Evolutionary conservation across 2,113 vertebrate genomes (phyloP), one percentile per base, ranked within the genome.

Genomic region (Podarcis muralis): DNA sequence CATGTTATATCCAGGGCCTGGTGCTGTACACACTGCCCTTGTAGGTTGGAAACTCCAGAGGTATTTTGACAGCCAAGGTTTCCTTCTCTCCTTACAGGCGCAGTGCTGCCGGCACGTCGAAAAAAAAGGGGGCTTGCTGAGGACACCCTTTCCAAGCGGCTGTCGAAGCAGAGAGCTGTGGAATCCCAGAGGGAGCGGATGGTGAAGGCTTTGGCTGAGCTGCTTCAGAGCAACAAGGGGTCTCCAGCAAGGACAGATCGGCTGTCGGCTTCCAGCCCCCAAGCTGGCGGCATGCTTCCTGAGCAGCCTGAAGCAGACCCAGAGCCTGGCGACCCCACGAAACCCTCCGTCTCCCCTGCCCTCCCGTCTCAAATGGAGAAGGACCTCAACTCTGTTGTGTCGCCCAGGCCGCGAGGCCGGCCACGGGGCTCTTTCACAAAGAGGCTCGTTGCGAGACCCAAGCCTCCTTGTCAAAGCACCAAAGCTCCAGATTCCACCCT

Each of bases 171-270:
- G 48, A 82, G 78, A 43, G 74, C 74, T 85, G 95, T 92, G 69
- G 95, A 96, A 92, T 93, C 95, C 69, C 94, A 95, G 84, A 93
- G 93, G 62, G 94, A 96, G 81, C 93, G 94, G 23, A 95, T 96
- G 95, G 95, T 96, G 85, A 95, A 95, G 90, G 95, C 93, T 88
- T 92, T 96, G 91, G 94, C 95, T 32, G 94, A 96, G 89, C 94
- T 96, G 89, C 95, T 96, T 66, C 94, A 93, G 91, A 88, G 94
- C 90, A 89, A 92, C 76, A 95, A 95, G 92, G 89, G 91, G 71
- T 90, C 94, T 57, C 94, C 90, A n/a, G 75, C 25, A 43, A 89
- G 93, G 57, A 88, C 93, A 85, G 92, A 62, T 74, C 91, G 91
- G 27, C 88, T 86, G n/a, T 88, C 89, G 1, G 30, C 22, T 2